These are phyloP conservation scores for Drosophila pachea DNA, from an alignment of 1,140 invertebrate genomes.

Conservation along the genomic window DNA sequence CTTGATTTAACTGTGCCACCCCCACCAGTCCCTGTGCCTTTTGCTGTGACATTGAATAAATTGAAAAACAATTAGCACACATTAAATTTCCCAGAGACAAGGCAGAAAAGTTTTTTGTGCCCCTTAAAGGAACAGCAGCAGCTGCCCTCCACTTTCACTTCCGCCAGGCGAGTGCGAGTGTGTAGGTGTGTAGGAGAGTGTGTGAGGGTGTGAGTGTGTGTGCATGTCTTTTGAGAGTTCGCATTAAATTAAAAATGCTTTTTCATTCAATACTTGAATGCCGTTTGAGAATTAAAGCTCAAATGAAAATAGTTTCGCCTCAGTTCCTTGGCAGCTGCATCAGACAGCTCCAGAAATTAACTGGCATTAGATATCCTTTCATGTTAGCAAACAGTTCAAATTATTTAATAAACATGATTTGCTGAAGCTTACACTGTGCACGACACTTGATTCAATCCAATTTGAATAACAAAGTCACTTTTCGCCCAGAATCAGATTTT, in stretches of 20 bases:
- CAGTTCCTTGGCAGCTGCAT: not conserved
- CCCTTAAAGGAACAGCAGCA: constrained; percentile 13
- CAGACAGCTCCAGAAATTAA: not conserved
- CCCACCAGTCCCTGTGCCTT: too few relatives aligned
- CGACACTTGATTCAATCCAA: constrained; percentile 19
- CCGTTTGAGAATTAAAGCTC: constrained; percentile 28
- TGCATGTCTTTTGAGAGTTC: not conserved
- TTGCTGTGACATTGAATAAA: constrained; percentile 33
- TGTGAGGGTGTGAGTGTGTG: constrained; percentile 3
- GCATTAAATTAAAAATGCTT: constrained; percentile 19
- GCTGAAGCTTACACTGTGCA: not conserved
- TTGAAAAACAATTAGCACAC: constrained; percentile 62
- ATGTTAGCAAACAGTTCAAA: not conserved
- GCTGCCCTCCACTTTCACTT: constrained; percentile 11
- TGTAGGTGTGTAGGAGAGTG: not conserved
- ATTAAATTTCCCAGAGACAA: constrained; percentile 15
- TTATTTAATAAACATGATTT: not conserved
- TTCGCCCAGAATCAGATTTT: not conserved
- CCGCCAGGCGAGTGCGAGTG: not conserved
- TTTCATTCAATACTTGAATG: not conserved
- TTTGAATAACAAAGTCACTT: too few relatives aligned
- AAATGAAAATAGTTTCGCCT: constrained; percentile 33
- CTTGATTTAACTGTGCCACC: constrained; percentile 29
- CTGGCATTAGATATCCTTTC: not conserved
- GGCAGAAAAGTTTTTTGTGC: constrained; percentile 27